Conservation (phyloP, 1,140 invertebrate species). For the Mercenaria mercenaria region DNA sequence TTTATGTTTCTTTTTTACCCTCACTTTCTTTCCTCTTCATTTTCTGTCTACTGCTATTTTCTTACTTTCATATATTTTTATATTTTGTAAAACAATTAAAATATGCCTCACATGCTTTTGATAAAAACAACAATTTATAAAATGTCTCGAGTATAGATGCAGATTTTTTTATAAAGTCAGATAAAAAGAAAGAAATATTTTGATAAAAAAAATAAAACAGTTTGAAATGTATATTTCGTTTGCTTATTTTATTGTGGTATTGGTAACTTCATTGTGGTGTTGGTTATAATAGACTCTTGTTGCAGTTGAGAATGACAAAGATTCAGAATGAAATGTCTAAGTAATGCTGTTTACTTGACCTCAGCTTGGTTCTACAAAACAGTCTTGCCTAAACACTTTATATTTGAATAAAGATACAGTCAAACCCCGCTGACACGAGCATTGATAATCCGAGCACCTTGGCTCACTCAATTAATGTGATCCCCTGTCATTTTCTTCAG, state of each 20-base stretch:
- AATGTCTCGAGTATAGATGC: not conserved
- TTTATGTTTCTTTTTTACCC: not conserved
- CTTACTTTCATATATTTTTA: conserved; percentile 7
- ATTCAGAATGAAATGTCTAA: too few relatives aligned
- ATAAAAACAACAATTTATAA: not conserved
- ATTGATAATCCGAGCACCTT: too few relatives aligned
- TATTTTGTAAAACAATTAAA: not conserved
- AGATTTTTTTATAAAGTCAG: not conserved
- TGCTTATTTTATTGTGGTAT: conserved; percentile 8
- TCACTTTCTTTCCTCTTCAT: not conserved
- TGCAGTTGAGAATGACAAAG: too few relatives aligned
- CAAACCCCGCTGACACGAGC: too few relatives aligned
- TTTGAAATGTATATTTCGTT: conserved; percentile 20
- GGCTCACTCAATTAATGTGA: too few relatives aligned
- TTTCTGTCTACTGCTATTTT: not conserved
- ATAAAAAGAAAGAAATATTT: conserved; percentile 1
- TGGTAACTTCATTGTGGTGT: not conserved
- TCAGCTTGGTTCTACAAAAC: too few relatives aligned
- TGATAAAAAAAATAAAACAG: conserved; percentile 28
- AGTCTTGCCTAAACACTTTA: too few relatives aligned
- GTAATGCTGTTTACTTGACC: too few relatives aligned
- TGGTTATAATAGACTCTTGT: not conserved
- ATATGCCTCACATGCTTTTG: not conserved
- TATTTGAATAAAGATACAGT: too few relatives aligned
- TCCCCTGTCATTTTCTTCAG: too few relatives aligned